phyloP scores from a whole-genome alignment of 2,113 vertebrate genomes.

The Sceloporus tristichus region DNA sequence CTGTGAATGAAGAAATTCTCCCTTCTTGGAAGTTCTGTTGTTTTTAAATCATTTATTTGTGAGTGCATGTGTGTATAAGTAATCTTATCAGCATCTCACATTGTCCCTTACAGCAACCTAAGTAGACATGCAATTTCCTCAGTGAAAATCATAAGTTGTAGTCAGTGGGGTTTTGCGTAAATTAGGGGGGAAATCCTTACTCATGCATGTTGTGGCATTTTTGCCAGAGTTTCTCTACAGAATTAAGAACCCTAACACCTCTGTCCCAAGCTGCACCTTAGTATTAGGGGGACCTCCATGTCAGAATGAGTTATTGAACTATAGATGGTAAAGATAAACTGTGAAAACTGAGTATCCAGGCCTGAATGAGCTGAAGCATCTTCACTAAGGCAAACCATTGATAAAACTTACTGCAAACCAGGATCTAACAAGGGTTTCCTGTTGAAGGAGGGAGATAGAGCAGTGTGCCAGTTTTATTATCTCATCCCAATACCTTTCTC shows the following conservation, averaged over 20 bases:
- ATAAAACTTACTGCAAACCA: neutral
- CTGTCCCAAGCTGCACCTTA: neutral
- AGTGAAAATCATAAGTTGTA: neutral
- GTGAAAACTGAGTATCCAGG: neutral
- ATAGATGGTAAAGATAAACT: neutral
- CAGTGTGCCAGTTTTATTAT: neutral
- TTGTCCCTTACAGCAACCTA: neutral
- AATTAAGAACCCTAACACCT: neutral
- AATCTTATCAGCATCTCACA: neutral
- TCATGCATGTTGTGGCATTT: neutral
- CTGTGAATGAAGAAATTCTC: no score
- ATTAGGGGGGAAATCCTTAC: neutral
- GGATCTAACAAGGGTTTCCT: neutral
- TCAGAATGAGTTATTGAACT: neutral
- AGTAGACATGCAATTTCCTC: neutral
- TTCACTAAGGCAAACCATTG: neutral
- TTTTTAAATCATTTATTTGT: neutral
- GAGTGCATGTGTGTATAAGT: neutral
- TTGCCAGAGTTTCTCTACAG: neutral
- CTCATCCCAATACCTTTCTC: neutral
- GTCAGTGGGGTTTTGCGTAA: neutral
- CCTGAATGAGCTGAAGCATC: neutral
- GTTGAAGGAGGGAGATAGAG: neutral
- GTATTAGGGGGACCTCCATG: neutral
- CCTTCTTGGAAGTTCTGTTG: no score